These are phyloP conservation scores for Gorsachius goisagi DNA, from an alignment of 2,113 vertebrate genomes.

Conservation along the genomic window DNA sequence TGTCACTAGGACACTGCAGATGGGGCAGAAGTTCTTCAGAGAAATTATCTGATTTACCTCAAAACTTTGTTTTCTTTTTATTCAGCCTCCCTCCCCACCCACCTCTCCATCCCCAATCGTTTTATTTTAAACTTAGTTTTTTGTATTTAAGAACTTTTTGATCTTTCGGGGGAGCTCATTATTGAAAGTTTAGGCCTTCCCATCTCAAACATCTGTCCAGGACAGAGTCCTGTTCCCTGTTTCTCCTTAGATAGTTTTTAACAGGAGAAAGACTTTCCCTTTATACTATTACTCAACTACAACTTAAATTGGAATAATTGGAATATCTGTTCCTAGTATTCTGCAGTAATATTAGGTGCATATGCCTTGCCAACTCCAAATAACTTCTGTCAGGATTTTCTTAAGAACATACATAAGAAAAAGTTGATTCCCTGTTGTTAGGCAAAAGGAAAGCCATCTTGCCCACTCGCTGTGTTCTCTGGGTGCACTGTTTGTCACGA, in stretches of 20 bases:
- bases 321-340: neutral
- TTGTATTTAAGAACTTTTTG: neutral
- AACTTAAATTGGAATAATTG: neutral
- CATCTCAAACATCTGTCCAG: neutral
- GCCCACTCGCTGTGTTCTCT: neutral
- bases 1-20: neutral
- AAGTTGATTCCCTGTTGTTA: neutral
- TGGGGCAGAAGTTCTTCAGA: neutral
- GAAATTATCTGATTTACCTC: neutral
- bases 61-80: neutral
- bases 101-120: neutral
- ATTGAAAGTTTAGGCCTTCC: neutral
- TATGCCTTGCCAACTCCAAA: rapidly evolving
- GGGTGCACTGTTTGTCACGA: neutral
- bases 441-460: neutral
- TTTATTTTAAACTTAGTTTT: neutral
- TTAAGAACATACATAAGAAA: neutral
- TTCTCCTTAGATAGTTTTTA: neutral
- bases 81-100: neutral
- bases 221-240: neutral
- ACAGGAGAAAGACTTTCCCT: neutral
- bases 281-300: neutral
- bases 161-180: neutral
- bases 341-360: neutral
- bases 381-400: neutral